Base-by-base conservation (phyloP, 2,113 vertebrate genomes). In the Alectura lathami region DNA sequence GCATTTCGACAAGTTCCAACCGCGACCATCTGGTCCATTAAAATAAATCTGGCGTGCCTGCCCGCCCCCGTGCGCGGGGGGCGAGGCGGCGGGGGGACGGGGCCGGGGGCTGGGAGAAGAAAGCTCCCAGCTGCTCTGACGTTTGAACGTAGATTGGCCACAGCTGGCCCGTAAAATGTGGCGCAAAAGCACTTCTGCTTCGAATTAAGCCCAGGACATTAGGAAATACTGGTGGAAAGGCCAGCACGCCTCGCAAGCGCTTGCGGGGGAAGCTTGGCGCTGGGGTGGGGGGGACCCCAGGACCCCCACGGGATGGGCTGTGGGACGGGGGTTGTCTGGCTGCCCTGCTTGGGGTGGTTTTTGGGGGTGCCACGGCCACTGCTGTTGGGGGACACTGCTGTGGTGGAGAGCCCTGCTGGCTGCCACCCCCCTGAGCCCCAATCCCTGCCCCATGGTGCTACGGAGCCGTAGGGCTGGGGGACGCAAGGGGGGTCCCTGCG, bases 101-200 rank as follows among this genome's bases (percentile, higher is more conserved):
- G 70, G 27, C 68, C 22, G 12, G 78, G 78, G 68, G 57, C 30
- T 11, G 54, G 89, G 59, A 86, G 74, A 91, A 96, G 96, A 97
- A 91, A 94, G 92, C 88, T 95, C 95, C 95, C 96, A 95, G 96
- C 96, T 96, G 96, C 96, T 97, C 94, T 96, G 96, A 96, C 93
- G 95, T 96, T 95, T 27, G 93, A 95, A 62, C 80, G 75, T 84
- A 96, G 96, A 96, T 96, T 96, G 94, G 96, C 96, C 94, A 95
- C 96, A 97, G 96, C 96, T 97, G 96, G 96, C 87, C 95, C 91
- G 91, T 36, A 88, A 96, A 96, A 96, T 96, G 95, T 96, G 95
- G 96, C 69, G 72, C 95, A 95, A 96, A 97, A 96, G 94, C 93
- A 90, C 89, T 96, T 94, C 96, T 97, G 96, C 96, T 97, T 97